A percentile compares a stretch with the other conserved stretches of the same genome.
These are phyloP conservation scores for Erethizon dorsatum DNA, from an alignment of 2,797 vertebrate genomes.

Conservation along the genomic window DNA sequence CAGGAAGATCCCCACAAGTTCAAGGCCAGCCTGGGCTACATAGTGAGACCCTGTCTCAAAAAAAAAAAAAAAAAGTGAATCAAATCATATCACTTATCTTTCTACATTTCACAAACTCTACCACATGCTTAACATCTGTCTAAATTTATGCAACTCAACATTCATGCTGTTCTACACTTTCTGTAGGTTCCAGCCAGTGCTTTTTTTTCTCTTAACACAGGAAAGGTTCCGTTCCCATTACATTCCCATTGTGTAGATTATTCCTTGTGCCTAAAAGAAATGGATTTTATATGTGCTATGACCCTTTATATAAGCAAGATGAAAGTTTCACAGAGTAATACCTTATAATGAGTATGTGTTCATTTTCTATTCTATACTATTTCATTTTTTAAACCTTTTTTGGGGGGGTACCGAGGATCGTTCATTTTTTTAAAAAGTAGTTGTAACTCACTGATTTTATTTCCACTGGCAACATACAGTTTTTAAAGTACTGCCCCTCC, in stretches of 20 bases:
- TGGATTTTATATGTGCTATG: slow-evolving; percentile 2
- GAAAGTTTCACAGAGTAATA: not conserved
- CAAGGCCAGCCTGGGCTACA: no score
- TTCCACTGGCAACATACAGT: not conserved
- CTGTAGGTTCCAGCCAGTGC: not conserved
- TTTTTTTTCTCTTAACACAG: slow-evolving; percentile 38
- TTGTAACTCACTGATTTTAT: not conserved
- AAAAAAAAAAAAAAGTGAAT: not conserved
- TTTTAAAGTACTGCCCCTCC: not conserved
- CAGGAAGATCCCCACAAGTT: no score
- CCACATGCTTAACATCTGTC: slow-evolving; percentile 5
- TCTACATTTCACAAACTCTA: not conserved
- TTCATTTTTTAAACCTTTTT: not conserved
- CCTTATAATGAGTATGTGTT: not conserved
- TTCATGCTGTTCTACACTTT: not conserved
- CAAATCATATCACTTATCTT: not conserved
- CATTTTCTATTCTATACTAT: not conserved
- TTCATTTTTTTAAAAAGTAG: not conserved
- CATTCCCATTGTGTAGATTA: not conserved
- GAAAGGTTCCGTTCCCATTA: not conserved
- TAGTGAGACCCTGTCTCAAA: no score
- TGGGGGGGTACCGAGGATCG: no score
- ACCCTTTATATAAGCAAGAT: not conserved
- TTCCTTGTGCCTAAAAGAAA: slow-evolving; percentile 21
- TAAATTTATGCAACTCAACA: not conserved